Evolutionary conservation across 2,113 vertebrate genomes (phyloP), one percentile per base, ranked within the genome.

Genomic region (Holacanthus passer): DNA sequence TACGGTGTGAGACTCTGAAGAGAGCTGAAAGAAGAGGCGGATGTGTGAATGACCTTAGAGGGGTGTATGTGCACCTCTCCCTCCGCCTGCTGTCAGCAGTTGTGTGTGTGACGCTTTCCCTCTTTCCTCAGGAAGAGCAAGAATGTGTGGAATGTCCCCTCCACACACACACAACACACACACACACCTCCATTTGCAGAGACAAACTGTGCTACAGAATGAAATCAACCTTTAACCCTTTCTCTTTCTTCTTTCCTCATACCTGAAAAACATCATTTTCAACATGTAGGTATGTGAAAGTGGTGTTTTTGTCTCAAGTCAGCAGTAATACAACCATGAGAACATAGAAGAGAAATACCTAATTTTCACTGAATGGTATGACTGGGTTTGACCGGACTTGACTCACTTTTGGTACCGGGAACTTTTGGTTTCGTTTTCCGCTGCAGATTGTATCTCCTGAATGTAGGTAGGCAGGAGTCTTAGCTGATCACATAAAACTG

Each of bases 91-190:
- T 77, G 79, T 78, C 80, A 85, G 66, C 81, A 83, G 83, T 69
- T 31, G 32, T 83, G 77, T 82, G 73, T 35, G 63, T 32, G 50
- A 86, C 74, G 79, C 77, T 88, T 83, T 86, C 72, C 60, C 87
- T 87, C 87, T 90, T 90, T 91, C 85, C 87, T 90, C 89, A 92
- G 91, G 92, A 93, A 93, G 91, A 87, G 37, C 76, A 85, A 84
- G 84, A 89, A 93, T 92, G 88, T 67, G 69, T 74, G 90, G 90
- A 91, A 93, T 90, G 85, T 84, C 70, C 69, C 74, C 84, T 75
- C 74, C 53, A 24, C 80, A 68, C 58, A 76, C 72, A 41, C 24
- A 68, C 66, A 37, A 47, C 35, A 37, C 53, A 77, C 19, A 65
- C 29, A 39, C 68, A 75, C 60, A 68, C 47, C 13, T 37, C 17